A percentile compares a stretch with the other conserved stretches of the same genome.
phyloP scores from a whole-genome alignment of 2,113 vertebrate genomes.

The Pungitius pungitius region DNA sequence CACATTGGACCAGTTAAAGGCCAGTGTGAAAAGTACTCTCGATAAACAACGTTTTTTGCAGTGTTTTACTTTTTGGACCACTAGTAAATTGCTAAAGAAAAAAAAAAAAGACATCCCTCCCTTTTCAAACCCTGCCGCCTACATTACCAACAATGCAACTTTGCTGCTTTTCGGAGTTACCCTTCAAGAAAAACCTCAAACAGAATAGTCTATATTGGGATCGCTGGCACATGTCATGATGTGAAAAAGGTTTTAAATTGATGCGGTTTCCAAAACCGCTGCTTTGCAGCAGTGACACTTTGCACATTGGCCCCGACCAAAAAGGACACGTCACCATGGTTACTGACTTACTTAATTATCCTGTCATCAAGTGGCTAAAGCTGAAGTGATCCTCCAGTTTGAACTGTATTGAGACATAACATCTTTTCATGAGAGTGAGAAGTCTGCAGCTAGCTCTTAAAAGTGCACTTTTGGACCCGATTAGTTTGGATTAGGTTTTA shows the following conservation, averaged over 20 bases:
- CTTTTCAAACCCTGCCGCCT: neutral
- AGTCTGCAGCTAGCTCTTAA: constrained; percentile 9
- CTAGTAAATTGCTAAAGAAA: neutral
- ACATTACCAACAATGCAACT: neutral
- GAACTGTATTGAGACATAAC: neutral
- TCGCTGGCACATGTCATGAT: too few relatives aligned
- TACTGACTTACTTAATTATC: too few relatives aligned
- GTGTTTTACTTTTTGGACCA: neutral
- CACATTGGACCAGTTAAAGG: neutral
- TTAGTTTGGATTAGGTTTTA: neutral
- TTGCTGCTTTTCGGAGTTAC: neutral
- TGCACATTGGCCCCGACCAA: neutral
- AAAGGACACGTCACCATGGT: neutral
- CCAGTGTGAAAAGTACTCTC: neutral
- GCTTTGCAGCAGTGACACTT: neutral
- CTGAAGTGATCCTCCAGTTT: neutral
- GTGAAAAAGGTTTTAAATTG: neutral
- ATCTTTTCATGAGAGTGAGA: constrained; percentile 4
- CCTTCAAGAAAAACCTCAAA: neutral
- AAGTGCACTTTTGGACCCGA: neutral
- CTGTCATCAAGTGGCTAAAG: neutral
- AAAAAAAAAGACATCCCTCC: neutral
- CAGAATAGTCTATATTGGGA: neutral
- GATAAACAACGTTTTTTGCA: neutral
- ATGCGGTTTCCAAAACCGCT: neutral